phyloP scores from a whole-genome alignment of 2,888 invertebrate genomes.

The Argyresthia albistria region DNA sequence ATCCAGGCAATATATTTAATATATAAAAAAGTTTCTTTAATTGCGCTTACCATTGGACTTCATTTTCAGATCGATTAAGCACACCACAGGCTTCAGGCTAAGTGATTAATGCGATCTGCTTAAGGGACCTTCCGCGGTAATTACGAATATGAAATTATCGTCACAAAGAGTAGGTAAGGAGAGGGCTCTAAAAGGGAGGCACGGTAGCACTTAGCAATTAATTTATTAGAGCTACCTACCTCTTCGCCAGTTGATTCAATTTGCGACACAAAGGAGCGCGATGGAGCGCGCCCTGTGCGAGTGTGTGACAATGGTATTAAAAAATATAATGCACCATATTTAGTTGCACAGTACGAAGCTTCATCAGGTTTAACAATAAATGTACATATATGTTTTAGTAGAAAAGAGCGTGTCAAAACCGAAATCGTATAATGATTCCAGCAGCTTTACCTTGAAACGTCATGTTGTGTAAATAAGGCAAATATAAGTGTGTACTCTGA shows the following conservation, averaged over 20 bases:
- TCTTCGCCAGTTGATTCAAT: conserved; percentile 41
- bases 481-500: too few relatives aligned
- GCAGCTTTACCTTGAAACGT: too few relatives aligned
- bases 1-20: too few relatives aligned
- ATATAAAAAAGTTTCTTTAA: too few relatives aligned
- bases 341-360: too few relatives aligned
- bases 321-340: too few relatives aligned
- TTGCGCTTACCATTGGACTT: too few relatives aligned
- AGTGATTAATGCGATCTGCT: conserved; percentile 7
- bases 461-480: too few relatives aligned
- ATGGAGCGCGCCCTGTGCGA: background rate
- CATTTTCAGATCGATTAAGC: conserved; percentile 24
- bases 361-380: too few relatives aligned
- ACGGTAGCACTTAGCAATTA: conserved; percentile 37
- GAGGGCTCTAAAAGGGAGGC: conserved; percentile 28
- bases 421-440: too few relatives aligned
- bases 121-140: conserved; percentile 24
- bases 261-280: conserved; percentile 33
- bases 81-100: conserved; percentile 18
- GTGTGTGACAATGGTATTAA: background rate
- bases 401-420: too few relatives aligned
- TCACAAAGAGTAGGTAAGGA: conserved; percentile 27
- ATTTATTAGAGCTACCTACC: conserved; percentile 33
- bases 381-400: too few relatives aligned
- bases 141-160: conserved; percentile 41